phyloP scores from a whole-genome alignment of 2,888 invertebrate genomes.

The Apamea sordens region DNA sequence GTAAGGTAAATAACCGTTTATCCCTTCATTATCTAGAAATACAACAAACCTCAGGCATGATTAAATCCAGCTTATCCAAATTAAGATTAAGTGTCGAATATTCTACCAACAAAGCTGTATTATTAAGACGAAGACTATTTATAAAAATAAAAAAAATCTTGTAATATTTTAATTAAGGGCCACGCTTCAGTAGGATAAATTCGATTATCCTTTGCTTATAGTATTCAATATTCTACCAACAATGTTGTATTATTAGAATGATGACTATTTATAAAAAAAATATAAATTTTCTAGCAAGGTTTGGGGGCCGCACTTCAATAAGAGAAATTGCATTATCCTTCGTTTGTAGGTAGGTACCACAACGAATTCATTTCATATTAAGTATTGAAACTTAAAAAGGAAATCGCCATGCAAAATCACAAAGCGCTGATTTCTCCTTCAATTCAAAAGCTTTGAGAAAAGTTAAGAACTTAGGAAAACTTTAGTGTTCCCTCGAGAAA shows the following conservation, averaged over 20 bases:
- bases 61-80: neutral
- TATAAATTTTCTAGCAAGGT: neutral
- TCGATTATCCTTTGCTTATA: neutral
- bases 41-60: neutral
- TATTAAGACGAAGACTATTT: neutral
- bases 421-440: slow-evolving; percentile 39
- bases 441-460: slow-evolving; percentile 45
- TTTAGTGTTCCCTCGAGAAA: slow-evolving; percentile 59
- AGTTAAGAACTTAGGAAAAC: slow-evolving; percentile 50
- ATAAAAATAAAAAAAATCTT: neutral
- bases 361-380: neutral
- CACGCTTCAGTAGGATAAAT: neutral
- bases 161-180: neutral
- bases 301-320: neutral
- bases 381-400: slow-evolving; percentile 15
- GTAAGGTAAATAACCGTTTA: neutral
- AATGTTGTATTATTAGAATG: neutral
- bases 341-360: no score
- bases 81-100: slow-evolving; percentile 7
- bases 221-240: neutral
- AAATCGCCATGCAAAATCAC: slow-evolving; percentile 29
- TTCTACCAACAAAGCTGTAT: neutral
- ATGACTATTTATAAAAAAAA: neutral
- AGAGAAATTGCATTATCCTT: neutral
- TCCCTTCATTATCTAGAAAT: neutral